A percentile compares a stretch with the other conserved stretches of the same genome.
Evolutionary conservation across 2,888 invertebrate species (phyloP).

Genomic region (Anarsia innoxiella): DNA sequence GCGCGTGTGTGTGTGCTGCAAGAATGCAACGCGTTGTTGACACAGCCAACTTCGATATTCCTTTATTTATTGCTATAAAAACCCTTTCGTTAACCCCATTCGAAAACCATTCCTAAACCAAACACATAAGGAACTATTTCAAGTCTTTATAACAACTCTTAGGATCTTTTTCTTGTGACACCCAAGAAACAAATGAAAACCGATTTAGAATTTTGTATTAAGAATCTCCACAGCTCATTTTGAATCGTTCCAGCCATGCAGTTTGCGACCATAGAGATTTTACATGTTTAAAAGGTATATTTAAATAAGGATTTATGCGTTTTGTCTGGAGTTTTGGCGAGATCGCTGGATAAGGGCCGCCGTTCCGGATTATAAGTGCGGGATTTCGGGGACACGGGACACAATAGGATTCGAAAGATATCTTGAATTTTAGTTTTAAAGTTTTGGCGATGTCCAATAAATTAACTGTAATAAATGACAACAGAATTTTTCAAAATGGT

Average conservation of each 20-base stretch:
- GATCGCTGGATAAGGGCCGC: conserved; percentile 65
- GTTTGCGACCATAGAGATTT: conserved; percentile 29
- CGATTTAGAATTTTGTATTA: conserved; percentile 28
- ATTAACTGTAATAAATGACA: too few relatives aligned
- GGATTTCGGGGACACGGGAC: conserved; percentile 5
- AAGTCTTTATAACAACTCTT: conserved; percentile 20
- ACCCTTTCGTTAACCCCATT: conserved; percentile 36
- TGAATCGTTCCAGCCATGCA: conserved; percentile 16
- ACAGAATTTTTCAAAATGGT: too few relatives aligned
- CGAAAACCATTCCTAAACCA: conserved; percentile 16
- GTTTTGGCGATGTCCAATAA: too few relatives aligned
- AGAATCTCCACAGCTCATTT: conserved; percentile 24
- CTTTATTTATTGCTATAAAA: conserved; percentile 75
- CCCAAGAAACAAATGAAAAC: conserved; percentile 19
- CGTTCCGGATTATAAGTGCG: conserved; percentile 52
- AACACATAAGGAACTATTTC: conserved; percentile 16
- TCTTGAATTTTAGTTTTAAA: too few relatives aligned
- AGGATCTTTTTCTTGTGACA: conserved; percentile 24
- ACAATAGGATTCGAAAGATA: conserved; percentile 6
- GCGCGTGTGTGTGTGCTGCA: conserved; percentile 51
- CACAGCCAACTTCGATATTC: conserved; percentile 74
- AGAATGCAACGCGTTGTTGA: conserved; percentile 75
- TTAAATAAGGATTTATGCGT: conserved; percentile 75
- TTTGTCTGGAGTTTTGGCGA: conserved; percentile 72
- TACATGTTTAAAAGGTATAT: conserved; percentile 48